These are phyloP conservation scores for Octonoba sinensis DNA, from an alignment of 2,888 invertebrate genomes.

Conservation along the genomic window DNA sequence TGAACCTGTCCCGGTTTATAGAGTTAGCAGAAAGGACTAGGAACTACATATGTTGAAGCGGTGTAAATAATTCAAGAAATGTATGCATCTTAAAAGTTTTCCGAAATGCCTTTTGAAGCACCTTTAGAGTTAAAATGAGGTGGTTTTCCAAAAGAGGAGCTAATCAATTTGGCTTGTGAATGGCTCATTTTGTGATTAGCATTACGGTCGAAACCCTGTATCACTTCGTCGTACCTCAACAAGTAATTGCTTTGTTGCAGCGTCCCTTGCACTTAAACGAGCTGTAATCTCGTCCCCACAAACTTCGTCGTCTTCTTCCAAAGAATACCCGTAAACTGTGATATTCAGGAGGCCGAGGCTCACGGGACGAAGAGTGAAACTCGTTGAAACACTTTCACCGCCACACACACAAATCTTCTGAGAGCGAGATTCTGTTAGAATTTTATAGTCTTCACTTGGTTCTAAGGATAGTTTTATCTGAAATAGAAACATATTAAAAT, in stretches of 20 bases:
- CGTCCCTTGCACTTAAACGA: conserved; percentile 68
- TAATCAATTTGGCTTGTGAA: too few relatives aligned
- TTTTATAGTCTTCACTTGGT: conserved; percentile 26
- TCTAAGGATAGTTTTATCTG: conserved; percentile 57
- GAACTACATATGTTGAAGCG: too few relatives aligned
- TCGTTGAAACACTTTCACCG: conserved; percentile 67
- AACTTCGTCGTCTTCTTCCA: conserved; percentile 66
- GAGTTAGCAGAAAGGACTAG: too few relatives aligned
- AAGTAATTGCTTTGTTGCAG: conserved; percentile 69
- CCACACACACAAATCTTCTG: conserved; percentile 70
- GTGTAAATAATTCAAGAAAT: too few relatives aligned
- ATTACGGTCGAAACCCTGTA: too few relatives aligned
- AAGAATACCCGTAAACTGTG: conserved; percentile 71
- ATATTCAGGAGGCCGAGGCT: conserved; percentile 74
- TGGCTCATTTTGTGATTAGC: too few relatives aligned
- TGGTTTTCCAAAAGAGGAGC: too few relatives aligned
- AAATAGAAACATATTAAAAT: not conserved
- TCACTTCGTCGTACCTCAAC: conserved; percentile 68
- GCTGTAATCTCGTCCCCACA: conserved; percentile 68
- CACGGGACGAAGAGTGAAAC: conserved; percentile 68
- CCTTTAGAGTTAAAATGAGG: too few relatives aligned
- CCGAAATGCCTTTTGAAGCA: too few relatives aligned
- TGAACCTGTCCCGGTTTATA: too few relatives aligned
- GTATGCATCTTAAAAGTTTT: too few relatives aligned
- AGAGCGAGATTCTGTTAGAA: conserved; percentile 11